A percentile compares a stretch with the other conserved stretches of the same genome.
Conservation (phyloP, 2,888 invertebrate genomes). For the Imbricaverruca yamaguchii region DNA sequence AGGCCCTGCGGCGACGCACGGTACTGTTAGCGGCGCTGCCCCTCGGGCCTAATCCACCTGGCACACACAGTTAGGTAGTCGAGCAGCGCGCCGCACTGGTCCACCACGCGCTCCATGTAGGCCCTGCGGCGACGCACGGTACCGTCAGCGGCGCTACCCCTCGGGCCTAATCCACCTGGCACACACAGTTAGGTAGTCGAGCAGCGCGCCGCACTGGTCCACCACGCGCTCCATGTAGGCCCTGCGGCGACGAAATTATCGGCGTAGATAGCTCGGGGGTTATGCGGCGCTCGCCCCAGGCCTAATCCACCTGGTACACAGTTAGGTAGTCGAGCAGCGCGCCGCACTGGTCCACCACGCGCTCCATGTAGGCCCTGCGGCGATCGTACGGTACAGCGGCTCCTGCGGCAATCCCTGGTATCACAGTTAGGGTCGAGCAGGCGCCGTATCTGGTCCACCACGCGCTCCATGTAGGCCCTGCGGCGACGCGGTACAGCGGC, state of each 20-base stretch:
- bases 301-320: too few relatives aligned
- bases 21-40: too few relatives aligned
- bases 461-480: too few relatives aligned
- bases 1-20: neutral
- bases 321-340: neutral
- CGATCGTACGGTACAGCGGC: too few relatives aligned
- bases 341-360: slow-evolving; percentile 14
- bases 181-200: too few relatives aligned
- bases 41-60: neutral
- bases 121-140: neutral
- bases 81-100: slow-evolving; percentile 12
- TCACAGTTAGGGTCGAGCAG: slow-evolving; percentile 10
- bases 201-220: slow-evolving; percentile 9
- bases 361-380: slow-evolving; percentile 1
- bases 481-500: too few relatives aligned
- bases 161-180: neutral
- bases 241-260: neutral
- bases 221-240: slow-evolving; percentile 12
- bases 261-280: too few relatives aligned
- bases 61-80: too few relatives aligned
- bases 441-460: slow-evolving; percentile 5
- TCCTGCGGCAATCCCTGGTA: too few relatives aligned
- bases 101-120: slow-evolving; percentile 18
- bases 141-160: too few relatives aligned
- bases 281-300: too few relatives aligned